phyloP scores from a whole-genome alignment of 2,888 invertebrate genomes.

The Ceramica pisi region DNA sequence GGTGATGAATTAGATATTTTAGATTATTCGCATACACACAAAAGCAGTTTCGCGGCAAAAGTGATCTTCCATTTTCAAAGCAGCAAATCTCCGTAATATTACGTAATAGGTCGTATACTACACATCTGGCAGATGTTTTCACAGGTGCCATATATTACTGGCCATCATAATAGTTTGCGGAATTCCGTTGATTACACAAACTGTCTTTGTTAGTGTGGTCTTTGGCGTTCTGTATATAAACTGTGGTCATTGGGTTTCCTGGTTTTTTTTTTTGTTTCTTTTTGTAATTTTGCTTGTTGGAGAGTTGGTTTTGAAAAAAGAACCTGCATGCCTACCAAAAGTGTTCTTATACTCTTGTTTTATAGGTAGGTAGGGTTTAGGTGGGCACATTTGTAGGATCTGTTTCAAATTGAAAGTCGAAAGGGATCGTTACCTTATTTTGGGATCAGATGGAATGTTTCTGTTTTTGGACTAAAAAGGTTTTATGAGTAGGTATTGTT shows the following conservation, averaged over 20 bases:
- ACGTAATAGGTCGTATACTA: slow-evolving; percentile 55
- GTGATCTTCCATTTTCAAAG: slow-evolving; percentile 54
- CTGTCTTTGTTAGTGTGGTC: slow-evolving; percentile 65
- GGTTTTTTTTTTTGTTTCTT: background rate
- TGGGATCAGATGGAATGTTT: slow-evolving; percentile 20
- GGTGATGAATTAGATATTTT: slow-evolving; percentile 58
- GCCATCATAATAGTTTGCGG: slow-evolving; percentile 68
- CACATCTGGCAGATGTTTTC: slow-evolving; percentile 67
- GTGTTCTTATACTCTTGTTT: background rate
- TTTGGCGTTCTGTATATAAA: slow-evolving; percentile 37
- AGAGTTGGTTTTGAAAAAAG: background rate
- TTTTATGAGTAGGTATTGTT: slow-evolving; percentile 32
- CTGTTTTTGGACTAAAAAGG: slow-evolving; percentile 27
- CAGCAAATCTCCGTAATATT: slow-evolving; percentile 54
- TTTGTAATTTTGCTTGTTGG: background rate
- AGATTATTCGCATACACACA: slow-evolving; percentile 45
- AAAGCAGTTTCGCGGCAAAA: slow-evolving; percentile 48
- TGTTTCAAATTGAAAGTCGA: slow-evolving; percentile 24
- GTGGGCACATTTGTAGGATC: slow-evolving; percentile 4
- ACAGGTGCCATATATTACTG: slow-evolving; percentile 67
- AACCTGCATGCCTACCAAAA: background rate
- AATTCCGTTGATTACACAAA: slow-evolving; percentile 63
- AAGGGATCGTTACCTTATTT: slow-evolving; percentile 13
- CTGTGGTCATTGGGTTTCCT: slow-evolving; percentile 13
- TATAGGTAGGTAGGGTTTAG: background rate